phyloP scores from a whole-genome alignment of 2,888 invertebrate species.

The Trichogramma dendrolimi region DNA sequence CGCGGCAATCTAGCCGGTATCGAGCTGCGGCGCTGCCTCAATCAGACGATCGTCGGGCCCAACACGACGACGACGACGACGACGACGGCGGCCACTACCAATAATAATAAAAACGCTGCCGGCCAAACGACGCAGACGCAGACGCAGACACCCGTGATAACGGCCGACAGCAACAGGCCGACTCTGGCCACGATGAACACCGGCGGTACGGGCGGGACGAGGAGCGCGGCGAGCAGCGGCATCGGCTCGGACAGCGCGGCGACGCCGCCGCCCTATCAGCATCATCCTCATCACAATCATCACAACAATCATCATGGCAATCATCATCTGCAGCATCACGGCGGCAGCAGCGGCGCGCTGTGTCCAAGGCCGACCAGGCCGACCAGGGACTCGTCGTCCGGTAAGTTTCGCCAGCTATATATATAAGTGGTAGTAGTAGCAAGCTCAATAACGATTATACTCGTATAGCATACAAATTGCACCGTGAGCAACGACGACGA shows the following conservation, averaged over 20 bases:
- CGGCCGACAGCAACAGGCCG: conserved; percentile 7
- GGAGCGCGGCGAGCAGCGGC: conserved; percentile 78
- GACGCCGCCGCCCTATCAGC: conserved; percentile 59
- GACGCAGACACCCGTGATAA: not conserved
- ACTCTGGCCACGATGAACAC: conserved; percentile 26
- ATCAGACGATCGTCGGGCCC: conserved; percentile 64
- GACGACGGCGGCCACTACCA: not conserved
- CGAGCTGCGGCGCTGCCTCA: conserved; percentile 66
- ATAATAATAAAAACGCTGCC: conserved; percentile 64
- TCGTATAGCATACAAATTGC: too few species aligned
- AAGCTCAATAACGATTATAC: too few species aligned
- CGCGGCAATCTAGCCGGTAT: conserved; percentile 73
- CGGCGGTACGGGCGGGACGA: conserved; percentile 43
- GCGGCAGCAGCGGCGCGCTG: conserved; percentile 26
- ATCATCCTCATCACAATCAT: conserved; percentile 38
- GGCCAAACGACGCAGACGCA: conserved; percentile 40
- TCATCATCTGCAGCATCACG: too few species aligned
- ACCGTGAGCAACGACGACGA: too few species aligned
- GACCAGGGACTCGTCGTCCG: conserved; percentile 50
- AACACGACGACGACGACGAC: conserved; percentile 2
- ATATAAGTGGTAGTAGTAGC: too few species aligned
- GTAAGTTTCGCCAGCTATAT: conserved; percentile 34
- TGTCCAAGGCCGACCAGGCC: conserved; percentile 48
- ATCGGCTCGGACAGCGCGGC: conserved; percentile 87
- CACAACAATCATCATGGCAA: too few species aligned